A percentile compares a stretch with the other conserved stretches of the same genome.
These are phyloP conservation scores for Arizona elegans DNA, from an alignment of 2,113 vertebrate species.

Conservation along the genomic window DNA sequence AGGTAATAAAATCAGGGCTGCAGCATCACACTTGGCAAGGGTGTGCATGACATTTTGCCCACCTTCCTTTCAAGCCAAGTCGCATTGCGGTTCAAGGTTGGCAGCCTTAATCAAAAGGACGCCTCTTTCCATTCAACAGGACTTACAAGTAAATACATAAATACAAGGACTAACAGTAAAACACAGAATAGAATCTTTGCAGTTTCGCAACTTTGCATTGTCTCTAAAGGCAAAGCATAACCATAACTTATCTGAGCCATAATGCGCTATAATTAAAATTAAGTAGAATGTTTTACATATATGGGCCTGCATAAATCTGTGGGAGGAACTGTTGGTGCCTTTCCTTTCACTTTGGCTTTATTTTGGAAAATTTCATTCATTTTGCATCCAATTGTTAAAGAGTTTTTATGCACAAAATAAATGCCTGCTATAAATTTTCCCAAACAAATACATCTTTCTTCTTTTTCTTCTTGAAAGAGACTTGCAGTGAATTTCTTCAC, in stretches of 20 bases:
- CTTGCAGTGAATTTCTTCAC: not conserved
- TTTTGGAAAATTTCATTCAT: not conserved
- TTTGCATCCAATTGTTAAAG: not conserved
- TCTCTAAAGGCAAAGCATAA: not conserved
- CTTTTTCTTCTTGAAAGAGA: not conserved
- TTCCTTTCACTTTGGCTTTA: not conserved
- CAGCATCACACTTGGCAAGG: not conserved
- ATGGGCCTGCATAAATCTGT: not conserved
- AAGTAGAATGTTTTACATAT: not conserved
- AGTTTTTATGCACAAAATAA: not conserved
- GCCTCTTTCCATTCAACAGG: not conserved
- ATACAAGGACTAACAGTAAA: not conserved
- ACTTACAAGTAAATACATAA: not conserved
- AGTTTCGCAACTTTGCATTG: not conserved
- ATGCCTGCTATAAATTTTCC: not conserved
- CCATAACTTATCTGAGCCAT: no score
- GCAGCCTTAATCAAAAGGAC: not conserved
- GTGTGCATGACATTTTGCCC: not conserved
- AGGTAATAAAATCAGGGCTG: not conserved
- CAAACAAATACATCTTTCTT: not conserved
- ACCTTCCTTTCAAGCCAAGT: not conserved
- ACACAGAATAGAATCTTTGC: no score
- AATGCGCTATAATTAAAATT: not conserved
- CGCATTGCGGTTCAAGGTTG: not conserved
- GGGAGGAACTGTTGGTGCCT: not conserved